These are phyloP conservation scores for Cliona cf. orientalis DNA, from an alignment of 37 sponge, comb jelly and placozoan species.

Conservation along the genomic window DNA sequence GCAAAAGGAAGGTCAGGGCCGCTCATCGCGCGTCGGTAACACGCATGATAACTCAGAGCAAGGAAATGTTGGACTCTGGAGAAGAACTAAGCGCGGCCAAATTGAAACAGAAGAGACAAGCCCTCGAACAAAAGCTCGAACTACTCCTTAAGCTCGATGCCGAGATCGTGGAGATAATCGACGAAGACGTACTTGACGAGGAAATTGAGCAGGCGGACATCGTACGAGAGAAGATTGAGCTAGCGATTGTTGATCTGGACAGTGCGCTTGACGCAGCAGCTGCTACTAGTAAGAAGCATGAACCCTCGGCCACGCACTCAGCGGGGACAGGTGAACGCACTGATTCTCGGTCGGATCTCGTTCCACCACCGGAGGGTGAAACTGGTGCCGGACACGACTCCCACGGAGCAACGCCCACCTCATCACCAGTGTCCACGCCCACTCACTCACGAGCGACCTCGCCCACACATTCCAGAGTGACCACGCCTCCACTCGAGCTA, in stretches of 20 bases:
- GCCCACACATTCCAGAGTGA: background rate
- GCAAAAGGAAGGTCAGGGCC: conserved; percentile 8
- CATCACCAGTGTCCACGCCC: background rate
- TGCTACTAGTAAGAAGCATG: background rate
- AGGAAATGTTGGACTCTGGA: background rate
- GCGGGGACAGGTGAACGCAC: too few relatives aligned
- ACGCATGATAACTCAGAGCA: background rate
- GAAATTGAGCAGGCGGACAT: conserved; percentile 10
- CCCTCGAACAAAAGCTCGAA: background rate
- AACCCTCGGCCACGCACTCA: background rate
- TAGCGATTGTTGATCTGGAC: background rate
- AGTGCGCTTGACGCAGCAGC: background rate
- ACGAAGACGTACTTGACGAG: background rate
- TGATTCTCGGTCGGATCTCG: too few relatives aligned
- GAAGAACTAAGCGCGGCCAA: background rate
- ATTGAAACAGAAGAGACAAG: conserved; percentile 1
- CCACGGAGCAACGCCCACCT: background rate
- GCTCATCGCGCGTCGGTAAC: conserved; percentile 5
- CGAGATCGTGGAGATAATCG: background rate
- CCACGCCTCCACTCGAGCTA: background rate
- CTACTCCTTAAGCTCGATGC: background rate
- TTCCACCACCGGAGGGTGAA: too few relatives aligned
- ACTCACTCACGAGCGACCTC: background rate
- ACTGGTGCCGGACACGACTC: background rate
- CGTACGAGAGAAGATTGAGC: background rate